Evolutionary conservation across 2,113 vertebrate species (phyloP).

Genomic region (Pandion haliaetus): DNA sequence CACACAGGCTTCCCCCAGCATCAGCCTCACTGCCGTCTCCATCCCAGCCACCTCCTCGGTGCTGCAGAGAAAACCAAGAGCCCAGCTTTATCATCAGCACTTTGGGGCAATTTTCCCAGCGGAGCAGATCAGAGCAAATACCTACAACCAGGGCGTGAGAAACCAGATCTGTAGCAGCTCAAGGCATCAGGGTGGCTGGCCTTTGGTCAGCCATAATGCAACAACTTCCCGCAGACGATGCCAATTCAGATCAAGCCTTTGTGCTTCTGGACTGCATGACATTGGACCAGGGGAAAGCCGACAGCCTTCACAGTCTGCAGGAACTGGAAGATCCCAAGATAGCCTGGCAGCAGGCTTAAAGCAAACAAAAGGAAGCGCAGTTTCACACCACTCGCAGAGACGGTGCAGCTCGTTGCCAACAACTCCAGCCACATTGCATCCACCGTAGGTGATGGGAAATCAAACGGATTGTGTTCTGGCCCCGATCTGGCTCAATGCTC

Average conservation of each 20-base stretch:
- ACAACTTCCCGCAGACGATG: background rate
- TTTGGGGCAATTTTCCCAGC: background rate
- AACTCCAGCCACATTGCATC: background rate
- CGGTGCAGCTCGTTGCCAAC: background rate
- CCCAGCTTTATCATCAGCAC: background rate
- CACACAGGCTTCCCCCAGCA: background rate
- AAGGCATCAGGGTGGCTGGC: rapidly evolving
- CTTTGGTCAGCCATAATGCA: background rate
- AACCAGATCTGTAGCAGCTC: background rate
- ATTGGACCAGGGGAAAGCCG: background rate
- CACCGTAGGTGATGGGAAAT: background rate
- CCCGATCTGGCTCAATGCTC: background rate
- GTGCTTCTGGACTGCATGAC: background rate
- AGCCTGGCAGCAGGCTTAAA: background rate
- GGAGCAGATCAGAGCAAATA: background rate
- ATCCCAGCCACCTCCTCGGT: background rate
- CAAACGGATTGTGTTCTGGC: background rate
- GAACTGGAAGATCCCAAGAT: background rate
- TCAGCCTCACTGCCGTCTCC: background rate
- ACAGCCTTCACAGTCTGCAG: background rate
- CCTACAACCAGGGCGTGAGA: background rate
- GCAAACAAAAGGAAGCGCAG: background rate
- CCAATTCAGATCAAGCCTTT: background rate
- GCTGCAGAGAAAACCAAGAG: background rate
- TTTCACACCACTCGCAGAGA: background rate